Evolutionary conservation across 1,140 invertebrate species (phyloP), one percentile per base, ranked within the genome.

Genomic region (Coptotermes formosanus): DNA sequence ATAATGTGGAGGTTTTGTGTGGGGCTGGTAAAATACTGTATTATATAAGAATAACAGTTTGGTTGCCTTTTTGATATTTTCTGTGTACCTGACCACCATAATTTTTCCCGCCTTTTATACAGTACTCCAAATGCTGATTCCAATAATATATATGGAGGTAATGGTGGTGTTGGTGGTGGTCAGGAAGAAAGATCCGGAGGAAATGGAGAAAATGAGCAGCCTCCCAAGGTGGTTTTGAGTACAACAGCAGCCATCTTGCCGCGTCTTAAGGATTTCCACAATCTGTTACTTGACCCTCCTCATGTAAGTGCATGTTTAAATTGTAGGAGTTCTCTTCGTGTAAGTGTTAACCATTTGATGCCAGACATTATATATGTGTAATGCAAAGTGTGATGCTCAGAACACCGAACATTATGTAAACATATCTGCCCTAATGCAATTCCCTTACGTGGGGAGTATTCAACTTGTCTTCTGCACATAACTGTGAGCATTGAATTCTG

Each of bases 261-360:
- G 87, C 93, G 94, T 88, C 90, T 97, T 87, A 93, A 94, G 90
- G 93, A 95, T 89, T 94, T 97, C 89, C 94, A 96, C 89, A 90
- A 94, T 88, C 89, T 97, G 83, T 90, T 97, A 23, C 87, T 94
- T 59, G 93, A 96, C 88, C 96, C 96, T 88, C 96, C 96, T 89
- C 92, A 93, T 90, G 95, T 96, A 59, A 83, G 85, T 86, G n/a
- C 44, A 16, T 19, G 52, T 55, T 55, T 55, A 4, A 55, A 55
- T 55, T 55, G 1, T 16, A 55, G 14, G 52, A 55, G 9, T 9
- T 12, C 45, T 6, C 9, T 16, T 48, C 14, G 1, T 48, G 45
- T 48, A 38, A 38, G 38, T 38, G 38, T 38, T 38, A 38, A 38
- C 38, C 38, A 38, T 38, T 38, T 38, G 38, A 38, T 38, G 38